A percentile compares a stretch with the other conserved stretches of the same genome.
Conservation (phyloP, 2,113 vertebrate species). For the Bubo bubo region DNA sequence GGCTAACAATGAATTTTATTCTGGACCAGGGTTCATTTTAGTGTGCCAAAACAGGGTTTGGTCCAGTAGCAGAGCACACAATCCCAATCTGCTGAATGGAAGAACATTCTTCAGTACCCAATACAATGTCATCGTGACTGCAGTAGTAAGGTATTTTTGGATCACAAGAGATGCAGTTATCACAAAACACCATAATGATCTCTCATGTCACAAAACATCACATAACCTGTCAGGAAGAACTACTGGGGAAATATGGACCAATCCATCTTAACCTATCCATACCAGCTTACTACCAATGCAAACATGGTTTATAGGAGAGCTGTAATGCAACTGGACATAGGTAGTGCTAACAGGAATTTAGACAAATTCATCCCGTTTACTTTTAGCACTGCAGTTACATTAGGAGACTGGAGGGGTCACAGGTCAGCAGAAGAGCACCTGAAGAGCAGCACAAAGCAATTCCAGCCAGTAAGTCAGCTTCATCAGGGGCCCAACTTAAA, state of each 20-base stretch:
- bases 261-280: background rate
- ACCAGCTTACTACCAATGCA: background rate
- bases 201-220: background rate
- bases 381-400: background rate
- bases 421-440: too few relatives aligned
- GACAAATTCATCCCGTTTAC: background rate
- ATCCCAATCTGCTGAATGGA: background rate
- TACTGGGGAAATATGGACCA: background rate
- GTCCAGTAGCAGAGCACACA: fast-evolving
- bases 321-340: background rate
- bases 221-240: background rate
- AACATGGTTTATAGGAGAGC: background rate
- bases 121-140: background rate
- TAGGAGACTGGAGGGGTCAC: background rate
- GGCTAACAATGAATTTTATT: background rate
- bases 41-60: background rate
- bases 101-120: background rate
- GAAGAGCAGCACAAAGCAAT: too few relatives aligned
- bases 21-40: background rate
- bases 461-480: too few relatives aligned
- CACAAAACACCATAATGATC: background rate
- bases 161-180: background rate
- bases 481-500: too few relatives aligned
- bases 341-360: background rate
- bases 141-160: background rate